Evolutionary conservation across 23 tunicate genomes (phyloP), one percentile per base, ranked within the genome.

Genomic region (Botrylloides violaceus): DNA sequence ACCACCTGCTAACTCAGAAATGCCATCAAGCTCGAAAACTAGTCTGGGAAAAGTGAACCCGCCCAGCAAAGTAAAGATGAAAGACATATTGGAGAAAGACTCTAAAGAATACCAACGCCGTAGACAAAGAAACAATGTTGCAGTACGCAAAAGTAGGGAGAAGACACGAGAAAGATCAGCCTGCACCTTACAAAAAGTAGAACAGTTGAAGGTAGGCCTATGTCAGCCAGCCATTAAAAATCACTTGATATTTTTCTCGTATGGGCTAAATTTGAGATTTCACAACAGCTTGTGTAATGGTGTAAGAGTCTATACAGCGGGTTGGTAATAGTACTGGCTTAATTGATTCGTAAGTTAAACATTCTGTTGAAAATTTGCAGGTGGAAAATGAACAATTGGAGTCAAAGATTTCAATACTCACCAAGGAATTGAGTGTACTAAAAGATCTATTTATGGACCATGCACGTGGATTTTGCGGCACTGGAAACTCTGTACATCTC

Each of bases 401-500:
- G 74, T 47, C 71, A 18, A 79, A 79, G 65, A 78, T 85, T 0
- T 73, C 83, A 32, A 65, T 70, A 55, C 64, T 85, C 9, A 85
- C 78, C 65, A 66, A 85, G 48, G 94, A 85, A 34, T 34, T 85
- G 6, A 59, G 72, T n/a, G 72, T 75, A 21, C 71, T 85, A 20
- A 79, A 80, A 43, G 77, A 85, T 73, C 56, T 85, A 18, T 85
- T 85, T 34, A 85, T 85, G 94, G 94, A 85, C 22, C 94, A 85
- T 66, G 94, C 94, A 21, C 66, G 72, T 21, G 94, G 94, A 2
- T 85, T 85, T 66, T 56, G 84, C 78, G 80, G 80, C 0, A 70
- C 62, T 6, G 78, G 78, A 6, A 68, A 68, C 47, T 24, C 30
- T 23, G 71, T 24, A 4, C 71, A 65, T 4, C 71, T 83, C 31